Conservation (phyloP, 2,888 invertebrate genomes). For the Hanleya hanleyi region DNA sequence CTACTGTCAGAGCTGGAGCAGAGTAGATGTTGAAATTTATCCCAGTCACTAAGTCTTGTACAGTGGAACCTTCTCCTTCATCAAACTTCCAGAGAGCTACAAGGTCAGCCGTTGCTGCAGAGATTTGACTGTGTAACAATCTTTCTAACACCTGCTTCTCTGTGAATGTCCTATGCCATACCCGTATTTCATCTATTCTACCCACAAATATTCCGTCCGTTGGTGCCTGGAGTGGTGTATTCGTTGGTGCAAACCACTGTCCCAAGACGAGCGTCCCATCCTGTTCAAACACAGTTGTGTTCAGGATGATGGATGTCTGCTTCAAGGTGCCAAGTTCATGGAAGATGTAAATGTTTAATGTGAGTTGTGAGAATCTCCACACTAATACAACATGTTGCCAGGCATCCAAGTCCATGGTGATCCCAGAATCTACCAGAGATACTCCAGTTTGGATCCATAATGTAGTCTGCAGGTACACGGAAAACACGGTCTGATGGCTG, state of each 20-base stretch:
- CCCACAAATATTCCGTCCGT: slow-evolving; percentile 21
- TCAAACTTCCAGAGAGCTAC: slow-evolving; percentile 40
- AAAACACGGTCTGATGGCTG: slow-evolving; percentile 15
- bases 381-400: slow-evolving; percentile 53
- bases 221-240: background rate
- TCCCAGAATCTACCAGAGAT: slow-evolving; percentile 31
- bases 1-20: slow-evolving; percentile 12
- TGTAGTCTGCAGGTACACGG: slow-evolving; percentile 20
- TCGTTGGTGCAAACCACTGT: slow-evolving; percentile 14
- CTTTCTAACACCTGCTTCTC: slow-evolving; percentile 32
- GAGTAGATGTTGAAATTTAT: slow-evolving; percentile 28
- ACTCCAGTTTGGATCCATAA: slow-evolving; percentile 21
- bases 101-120: slow-evolving; percentile 19
- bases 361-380: too few species aligned
- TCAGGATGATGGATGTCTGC: too few species aligned
- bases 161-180: too few species aligned
- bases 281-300: slow-evolving; percentile 9
- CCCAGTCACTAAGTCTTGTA: slow-evolving; percentile 18
- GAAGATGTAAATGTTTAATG: background rate
- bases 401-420: slow-evolving; percentile 23
- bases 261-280: slow-evolving; percentile 28
- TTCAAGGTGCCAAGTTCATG: background rate
- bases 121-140: slow-evolving; percentile 17
- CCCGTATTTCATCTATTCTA: slow-evolving; percentile 40
- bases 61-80: slow-evolving; percentile 36